phyloP scores from a whole-genome alignment of 2,113 vertebrate species.

The Leucopternis melanops region DNA sequence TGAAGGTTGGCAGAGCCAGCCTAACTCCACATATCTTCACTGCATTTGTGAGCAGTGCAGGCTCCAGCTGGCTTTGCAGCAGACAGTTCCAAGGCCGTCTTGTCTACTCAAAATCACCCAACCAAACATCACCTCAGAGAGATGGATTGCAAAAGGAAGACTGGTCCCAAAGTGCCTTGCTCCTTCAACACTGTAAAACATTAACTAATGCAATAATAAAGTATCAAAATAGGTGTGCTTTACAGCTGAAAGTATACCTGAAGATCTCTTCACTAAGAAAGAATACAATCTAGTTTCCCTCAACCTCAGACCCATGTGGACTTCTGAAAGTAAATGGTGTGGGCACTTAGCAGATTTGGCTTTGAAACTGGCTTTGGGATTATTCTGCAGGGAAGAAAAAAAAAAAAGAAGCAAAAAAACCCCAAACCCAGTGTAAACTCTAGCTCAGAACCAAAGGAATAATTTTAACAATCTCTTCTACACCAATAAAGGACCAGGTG shows the following conservation, averaged over 20 bases:
- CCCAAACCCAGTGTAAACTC: neutral
- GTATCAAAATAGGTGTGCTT: neutral
- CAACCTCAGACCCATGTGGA: neutral
- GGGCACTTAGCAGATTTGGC: neutral
- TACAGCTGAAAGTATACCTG: neutral
- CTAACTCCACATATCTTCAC: neutral
- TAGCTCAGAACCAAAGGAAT: neutral
- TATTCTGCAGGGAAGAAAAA: neutral
- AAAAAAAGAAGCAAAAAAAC: neutral
- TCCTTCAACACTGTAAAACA: neutral
- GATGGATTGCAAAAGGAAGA: neutral
- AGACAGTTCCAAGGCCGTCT: neutral
- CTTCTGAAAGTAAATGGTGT: neutral
- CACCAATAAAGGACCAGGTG: neutral
- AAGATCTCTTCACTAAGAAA: neutral
- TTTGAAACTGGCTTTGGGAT: neutral
- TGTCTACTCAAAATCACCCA: neutral
- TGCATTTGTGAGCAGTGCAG: neutral
- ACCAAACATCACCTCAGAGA: neutral
- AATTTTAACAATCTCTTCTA: neutral
- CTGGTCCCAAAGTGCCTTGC: neutral
- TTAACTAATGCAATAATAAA: neutral
- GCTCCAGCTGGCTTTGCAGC: neutral
- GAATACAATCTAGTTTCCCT: neutral
- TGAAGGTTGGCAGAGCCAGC: neutral